These are phyloP conservation scores for Parazoanthus darwini DNA, from an alignment of 92 coral and sea anemone species.

Conservation along the genomic window DNA sequence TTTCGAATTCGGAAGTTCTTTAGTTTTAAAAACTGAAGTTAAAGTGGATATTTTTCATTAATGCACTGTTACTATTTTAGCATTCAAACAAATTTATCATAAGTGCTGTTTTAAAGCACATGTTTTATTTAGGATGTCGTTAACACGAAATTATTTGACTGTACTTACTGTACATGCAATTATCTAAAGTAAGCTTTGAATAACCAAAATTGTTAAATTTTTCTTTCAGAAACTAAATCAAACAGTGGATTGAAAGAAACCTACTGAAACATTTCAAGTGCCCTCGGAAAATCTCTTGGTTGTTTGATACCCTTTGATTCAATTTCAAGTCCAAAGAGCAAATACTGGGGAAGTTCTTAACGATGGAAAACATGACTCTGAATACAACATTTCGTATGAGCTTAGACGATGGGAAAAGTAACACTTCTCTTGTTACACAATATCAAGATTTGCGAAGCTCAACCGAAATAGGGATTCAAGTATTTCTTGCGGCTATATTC, in stretches of 20 bases:
- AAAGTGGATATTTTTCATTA: too few species aligned
- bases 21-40: not conserved
- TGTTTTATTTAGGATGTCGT: not conserved
- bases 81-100: not conserved
- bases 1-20: not conserved
- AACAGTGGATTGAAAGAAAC: not conserved
- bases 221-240: not conserved
- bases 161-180: not conserved
- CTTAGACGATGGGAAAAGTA: not conserved
- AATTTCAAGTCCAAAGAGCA: not conserved
- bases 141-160: not conserved
- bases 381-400: not conserved
- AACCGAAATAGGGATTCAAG: conserved; percentile 6
- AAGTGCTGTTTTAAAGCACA: too few species aligned
- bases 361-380: not conserved
- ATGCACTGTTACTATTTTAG: not conserved
- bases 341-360: not conserved
- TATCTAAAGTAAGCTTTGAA: not conserved
- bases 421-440: not conserved
- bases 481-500: not conserved
- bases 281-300: too few species aligned
- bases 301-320: not conserved
- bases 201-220: too few species aligned
- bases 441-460: conserved; percentile 14
- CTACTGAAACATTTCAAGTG: not conserved